Percentiles rank a stretch among this genome's conserved stretches.
Conservation (phyloP, 2,888 invertebrate genomes). For the Acanthosepion lycidas region DNA sequence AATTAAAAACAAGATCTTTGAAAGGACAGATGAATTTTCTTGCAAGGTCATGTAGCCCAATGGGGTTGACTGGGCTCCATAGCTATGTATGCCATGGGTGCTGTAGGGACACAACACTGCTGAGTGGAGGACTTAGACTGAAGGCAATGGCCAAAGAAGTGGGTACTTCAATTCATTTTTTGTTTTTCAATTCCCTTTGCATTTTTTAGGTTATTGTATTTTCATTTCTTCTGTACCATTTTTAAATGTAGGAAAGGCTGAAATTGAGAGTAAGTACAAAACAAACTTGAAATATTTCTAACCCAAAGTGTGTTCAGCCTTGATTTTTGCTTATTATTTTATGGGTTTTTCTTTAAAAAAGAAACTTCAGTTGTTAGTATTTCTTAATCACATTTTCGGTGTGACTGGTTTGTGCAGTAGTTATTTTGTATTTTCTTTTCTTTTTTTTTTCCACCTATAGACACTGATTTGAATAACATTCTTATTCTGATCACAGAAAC, state of each 20-base stretch:
- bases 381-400: background rate
- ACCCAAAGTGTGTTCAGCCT: background rate
- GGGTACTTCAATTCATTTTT: background rate
- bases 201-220: background rate
- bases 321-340: background rate
- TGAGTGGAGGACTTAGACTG: too few relatives aligned
- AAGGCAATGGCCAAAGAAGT: background rate
- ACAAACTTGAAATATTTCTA: background rate
- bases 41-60: too few relatives aligned
- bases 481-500: background rate
- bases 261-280: slow-evolving; percentile 66
- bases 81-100: too few relatives aligned
- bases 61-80: too few relatives aligned
- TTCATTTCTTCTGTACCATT: slow-evolving; percentile 50
- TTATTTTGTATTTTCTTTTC: background rate
- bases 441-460: background rate
- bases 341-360: background rate
- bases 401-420: background rate
- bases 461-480: background rate
- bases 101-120: too few relatives aligned
- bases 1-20: too few relatives aligned
- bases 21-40: too few relatives aligned
- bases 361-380: background rate
- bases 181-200: background rate
- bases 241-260: slow-evolving; percentile 62